phyloP scores from a whole-genome alignment of 2,113 vertebrate species.

The Entosphenus tridentatus region DNA sequence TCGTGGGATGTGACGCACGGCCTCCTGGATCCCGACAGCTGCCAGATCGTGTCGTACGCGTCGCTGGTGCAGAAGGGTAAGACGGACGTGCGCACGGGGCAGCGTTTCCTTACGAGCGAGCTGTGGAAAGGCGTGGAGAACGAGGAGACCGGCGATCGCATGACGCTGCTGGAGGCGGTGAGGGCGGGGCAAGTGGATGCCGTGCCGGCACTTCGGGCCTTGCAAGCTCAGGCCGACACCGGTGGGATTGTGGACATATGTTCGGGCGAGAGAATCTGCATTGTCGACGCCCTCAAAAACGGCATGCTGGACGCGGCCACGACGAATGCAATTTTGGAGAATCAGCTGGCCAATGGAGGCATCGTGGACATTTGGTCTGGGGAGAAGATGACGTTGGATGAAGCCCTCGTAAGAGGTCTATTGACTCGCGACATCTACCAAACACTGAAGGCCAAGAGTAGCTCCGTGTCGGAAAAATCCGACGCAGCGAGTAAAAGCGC shows the following conservation, averaged over 20 bases:
- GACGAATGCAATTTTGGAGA: constrained; percentile 29
- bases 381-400: constrained; percentile 23
- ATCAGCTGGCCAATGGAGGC: constrained; percentile 35
- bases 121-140: constrained; percentile 36
- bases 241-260: constrained; percentile 42
- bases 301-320: constrained; percentile 34
- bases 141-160: constrained; percentile 13
- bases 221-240: constrained; percentile 47
- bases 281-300: constrained; percentile 28
- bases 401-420: constrained; percentile 28
- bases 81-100: constrained; percentile 57
- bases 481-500: too few relatives aligned
- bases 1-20: constrained; percentile 24
- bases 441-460: constrained; percentile 28
- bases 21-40: constrained; percentile 37
- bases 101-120: constrained; percentile 51
- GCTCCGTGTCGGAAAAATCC: constrained; percentile 6
- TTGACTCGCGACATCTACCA: constrained; percentile 25
- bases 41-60: constrained; percentile 36
- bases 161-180: constrained; percentile 30
- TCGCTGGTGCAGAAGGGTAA: constrained; percentile 54
- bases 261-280: constrained; percentile 29
- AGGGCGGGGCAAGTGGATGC: constrained; percentile 29
- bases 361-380: constrained; percentile 27
- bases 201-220: constrained; percentile 26